Percentiles rank a stretch among this genome's conserved stretches.
Evolutionary conservation across 2,888 invertebrate genomes (phyloP).

Genomic region (Unio pictorum): DNA sequence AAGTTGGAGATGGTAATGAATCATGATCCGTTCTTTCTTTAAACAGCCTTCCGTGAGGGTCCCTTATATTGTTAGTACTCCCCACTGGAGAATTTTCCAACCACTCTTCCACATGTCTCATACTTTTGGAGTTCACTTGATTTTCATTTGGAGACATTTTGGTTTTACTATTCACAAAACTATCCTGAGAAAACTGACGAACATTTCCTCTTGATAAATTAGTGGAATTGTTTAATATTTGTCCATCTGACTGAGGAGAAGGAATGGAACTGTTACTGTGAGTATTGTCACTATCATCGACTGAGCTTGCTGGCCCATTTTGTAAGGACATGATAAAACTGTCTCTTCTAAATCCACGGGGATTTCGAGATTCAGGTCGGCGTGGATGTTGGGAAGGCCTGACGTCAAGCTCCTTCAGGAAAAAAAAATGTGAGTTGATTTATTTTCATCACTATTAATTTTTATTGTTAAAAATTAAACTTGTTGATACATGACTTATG

Average conservation of each 20-base stretch:
- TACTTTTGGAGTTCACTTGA: slow-evolving; percentile 3
- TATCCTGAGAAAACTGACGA: too few species aligned
- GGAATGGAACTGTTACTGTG: too few species aligned
- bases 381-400: slow-evolving; percentile 38
- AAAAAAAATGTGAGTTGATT: neutral
- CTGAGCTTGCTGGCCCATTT: slow-evolving; percentile 20
- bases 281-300: slow-evolving; percentile 3
- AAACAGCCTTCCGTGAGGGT: neutral
- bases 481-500: too few species aligned
- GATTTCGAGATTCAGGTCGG: slow-evolving; percentile 35
- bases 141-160: too few species aligned
- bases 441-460: too few species aligned
- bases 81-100: slow-evolving; percentile 7
- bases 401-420: slow-evolving; percentile 25
- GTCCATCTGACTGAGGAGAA: too few species aligned
- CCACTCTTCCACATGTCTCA: slow-evolving; percentile 30
- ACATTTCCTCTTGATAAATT: too few species aligned
- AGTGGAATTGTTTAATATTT: too few species aligned
- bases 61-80: too few species aligned
- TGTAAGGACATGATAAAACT: slow-evolving; percentile 46
- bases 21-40: slow-evolving; percentile 18
- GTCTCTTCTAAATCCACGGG: slow-evolving; percentile 37
- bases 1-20: slow-evolving; percentile 43
- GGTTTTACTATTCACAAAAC: too few species aligned
- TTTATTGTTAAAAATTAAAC: too few species aligned